Evolutionary conservation across 2,888 invertebrate genomes (phyloP).

Genomic region (Latrodectus elegans): DNA sequence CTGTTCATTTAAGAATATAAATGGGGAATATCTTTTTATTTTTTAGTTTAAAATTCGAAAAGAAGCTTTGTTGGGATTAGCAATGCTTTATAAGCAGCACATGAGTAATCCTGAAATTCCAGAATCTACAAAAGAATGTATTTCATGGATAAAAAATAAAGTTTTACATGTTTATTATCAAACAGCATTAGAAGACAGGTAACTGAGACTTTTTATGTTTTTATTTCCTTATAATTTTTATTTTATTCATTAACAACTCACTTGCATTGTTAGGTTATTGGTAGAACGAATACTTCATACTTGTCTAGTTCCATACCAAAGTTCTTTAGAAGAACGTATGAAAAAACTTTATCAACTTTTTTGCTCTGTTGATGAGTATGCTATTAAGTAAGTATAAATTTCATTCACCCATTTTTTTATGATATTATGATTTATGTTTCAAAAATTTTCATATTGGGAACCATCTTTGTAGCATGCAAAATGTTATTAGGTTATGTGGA

Average conservation of each 20-base stretch:
- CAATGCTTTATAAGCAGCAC: constrained; percentile 90
- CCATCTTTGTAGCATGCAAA: too few relatives aligned
- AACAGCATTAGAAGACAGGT: constrained; percentile 91
- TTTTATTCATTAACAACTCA: not conserved
- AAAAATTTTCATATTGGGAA: too few relatives aligned
- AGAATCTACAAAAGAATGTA: constrained; percentile 87
- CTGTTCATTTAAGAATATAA: too few relatives aligned
- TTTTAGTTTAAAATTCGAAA: constrained; percentile 90
- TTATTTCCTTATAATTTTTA: not conserved
- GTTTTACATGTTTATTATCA: constrained; percentile 92
- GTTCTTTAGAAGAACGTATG: constrained; percentile 91
- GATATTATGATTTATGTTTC: too few relatives aligned
- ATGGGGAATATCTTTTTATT: constrained; percentile 1
- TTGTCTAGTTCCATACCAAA: constrained; percentile 93
- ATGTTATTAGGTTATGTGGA: too few relatives aligned
- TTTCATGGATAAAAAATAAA: constrained; percentile 98
- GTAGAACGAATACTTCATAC: constrained; percentile 95
- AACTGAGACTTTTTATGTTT: constrained; percentile 25
- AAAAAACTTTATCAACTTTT: constrained; percentile 92
- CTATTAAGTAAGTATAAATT: constrained; percentile 81
- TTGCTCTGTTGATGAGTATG: constrained; percentile 95
- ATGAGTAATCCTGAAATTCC: constrained; percentile 87
- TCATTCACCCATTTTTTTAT: too few relatives aligned
- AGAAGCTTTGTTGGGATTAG: constrained; percentile 95
- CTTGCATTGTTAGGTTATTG: constrained; percentile 78